These are phyloP conservation scores for Falco rusticolus DNA, from an alignment of 2,797 vertebrate genomes.

Conservation along the genomic window DNA sequence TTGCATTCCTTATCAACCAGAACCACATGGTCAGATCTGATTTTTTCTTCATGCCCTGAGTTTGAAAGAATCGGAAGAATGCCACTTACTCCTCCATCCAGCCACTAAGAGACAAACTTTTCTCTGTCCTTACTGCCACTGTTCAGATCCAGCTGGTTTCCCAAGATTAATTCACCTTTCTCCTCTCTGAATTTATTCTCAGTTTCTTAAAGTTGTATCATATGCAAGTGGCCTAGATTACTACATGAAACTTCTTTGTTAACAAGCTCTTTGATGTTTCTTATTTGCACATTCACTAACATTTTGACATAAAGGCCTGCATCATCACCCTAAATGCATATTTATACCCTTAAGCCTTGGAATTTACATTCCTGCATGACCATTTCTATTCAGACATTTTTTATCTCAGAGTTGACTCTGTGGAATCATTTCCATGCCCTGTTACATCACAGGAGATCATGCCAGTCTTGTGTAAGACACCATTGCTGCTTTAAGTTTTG, in stretches of 20 bases:
- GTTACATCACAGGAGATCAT: constrained; percentile 25
- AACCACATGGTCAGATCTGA: neutral
- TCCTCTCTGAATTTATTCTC: neutral
- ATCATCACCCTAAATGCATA: rapidly evolving
- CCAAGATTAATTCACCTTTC: neutral
- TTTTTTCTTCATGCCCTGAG: neutral
- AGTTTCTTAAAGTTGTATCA: neutral
- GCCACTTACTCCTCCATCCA: neutral
- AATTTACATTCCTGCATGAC: neutral
- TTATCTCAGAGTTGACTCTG: neutral
- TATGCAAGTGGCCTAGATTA: neutral
- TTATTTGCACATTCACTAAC: neutral
- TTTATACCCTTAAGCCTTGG: neutral
- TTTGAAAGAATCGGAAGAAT: neutral
- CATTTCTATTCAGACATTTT: neutral
- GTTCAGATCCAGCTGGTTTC: neutral
- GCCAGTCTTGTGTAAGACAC: neutral
- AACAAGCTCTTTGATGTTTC: neutral
- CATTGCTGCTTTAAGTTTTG: neutral
- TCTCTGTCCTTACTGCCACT: neutral
- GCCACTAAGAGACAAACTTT: neutral
- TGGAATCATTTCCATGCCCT: neutral
- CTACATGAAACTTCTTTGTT: neutral
- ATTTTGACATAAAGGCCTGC: neutral
- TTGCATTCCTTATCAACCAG: neutral